Base-by-base conservation (phyloP, 37 sponge, comb jelly and placozoan species). In the Dysidea cf. avara region DNA sequence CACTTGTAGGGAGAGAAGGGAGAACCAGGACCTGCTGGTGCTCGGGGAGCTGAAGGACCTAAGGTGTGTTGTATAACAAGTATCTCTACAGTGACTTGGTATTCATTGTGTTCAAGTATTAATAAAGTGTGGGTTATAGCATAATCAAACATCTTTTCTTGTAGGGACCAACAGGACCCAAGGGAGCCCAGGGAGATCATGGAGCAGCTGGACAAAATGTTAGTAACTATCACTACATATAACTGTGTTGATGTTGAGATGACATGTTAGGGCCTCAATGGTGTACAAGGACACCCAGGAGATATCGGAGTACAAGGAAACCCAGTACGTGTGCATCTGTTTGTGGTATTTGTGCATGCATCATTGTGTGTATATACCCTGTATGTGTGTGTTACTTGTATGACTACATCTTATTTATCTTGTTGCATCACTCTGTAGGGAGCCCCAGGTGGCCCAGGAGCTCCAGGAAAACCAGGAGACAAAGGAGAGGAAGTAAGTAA, bases 201-300 rank as follows among this genome's bases (percentile, higher is more conserved):
- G 87, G 87, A 56, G 56, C 75, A 3, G 50, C 36, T 57, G 87
- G 87, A 48, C 75, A 76, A 26, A 54, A 51, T 56, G 87, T 76
- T 17, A 39, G 53, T 1, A 61, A 39, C n/a, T 61, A 34, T 6
- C 25, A 48, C 14, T 26, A 28, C 39, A n/a, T n/a, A n/a, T n/a
- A n/a, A n/a, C n/a, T n/a, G n/a, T n/a, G n/a, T n/a, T n/a, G n/a
- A n/a, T n/a, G n/a, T n/a, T n/a, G n/a, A n/a, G 38, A 18, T 43
- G 43, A n/a, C 2, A 22, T 21, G n/a, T 0, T 5, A 74, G 75
- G 75, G 75, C 46, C 54, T 74, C 20, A 53, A 75, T 76, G 87
- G 87, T 14, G 74, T 82, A 28, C 53, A 66, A 25, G 87, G 87
- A 4, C 62, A 87, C n/a, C 87, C 87, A 28, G 87, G 87, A 64